Evolutionary conservation across 2,888 invertebrate genomes (phyloP), one percentile per base, ranked within the genome.

Genomic region (Pomacea canaliculata): DNA sequence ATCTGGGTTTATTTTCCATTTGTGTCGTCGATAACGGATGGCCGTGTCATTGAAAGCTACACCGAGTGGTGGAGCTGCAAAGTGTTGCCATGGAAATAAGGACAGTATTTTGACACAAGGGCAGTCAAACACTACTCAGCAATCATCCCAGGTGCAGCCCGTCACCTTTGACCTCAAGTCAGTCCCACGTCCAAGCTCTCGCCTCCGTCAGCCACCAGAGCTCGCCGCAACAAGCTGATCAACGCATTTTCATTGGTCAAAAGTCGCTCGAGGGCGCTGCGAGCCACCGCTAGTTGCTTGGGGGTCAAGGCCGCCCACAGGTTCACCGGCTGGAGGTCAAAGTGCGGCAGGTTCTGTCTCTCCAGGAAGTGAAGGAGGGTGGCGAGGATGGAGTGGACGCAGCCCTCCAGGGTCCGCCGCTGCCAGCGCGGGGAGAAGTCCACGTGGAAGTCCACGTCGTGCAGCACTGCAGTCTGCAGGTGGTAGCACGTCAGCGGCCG

Each of bases 371-470:
- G 80, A 48, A 82, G 78, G 60, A 89, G 82, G 56, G 85, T 82
- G 68, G 81, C 77, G 10, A 88, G 82, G 9, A 89, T 76, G 13
- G 82, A 79, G 46, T 82, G 78, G 73, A 88, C 83, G 73, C 86
- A 86, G 3, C 79, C 76, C 68, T 87, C 87, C 51, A 86, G 70
- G 7, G 83, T 79, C 46, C 81, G 72, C 10, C 87, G 69, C 76
- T 89, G 88, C 89, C 89, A 89, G 9, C 88, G 78, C 12, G 87
- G 88, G 0, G 84, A 83, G 62, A 81, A 76, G 77, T 89, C 89
- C 27, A 89, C 82, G 62, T 84, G 85, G 46, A 82, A 80, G 77
- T 89, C 87, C 62, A 87, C 85, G 63, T 85, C 84, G 74, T 87
- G 86, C 70, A 88, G 81, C 12, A 89, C 79, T 9, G 85, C 85